Evolutionary conservation across 2,888 invertebrate species (phyloP), one percentile per base, ranked within the genome.

Genomic region (Smittia aterrima): DNA sequence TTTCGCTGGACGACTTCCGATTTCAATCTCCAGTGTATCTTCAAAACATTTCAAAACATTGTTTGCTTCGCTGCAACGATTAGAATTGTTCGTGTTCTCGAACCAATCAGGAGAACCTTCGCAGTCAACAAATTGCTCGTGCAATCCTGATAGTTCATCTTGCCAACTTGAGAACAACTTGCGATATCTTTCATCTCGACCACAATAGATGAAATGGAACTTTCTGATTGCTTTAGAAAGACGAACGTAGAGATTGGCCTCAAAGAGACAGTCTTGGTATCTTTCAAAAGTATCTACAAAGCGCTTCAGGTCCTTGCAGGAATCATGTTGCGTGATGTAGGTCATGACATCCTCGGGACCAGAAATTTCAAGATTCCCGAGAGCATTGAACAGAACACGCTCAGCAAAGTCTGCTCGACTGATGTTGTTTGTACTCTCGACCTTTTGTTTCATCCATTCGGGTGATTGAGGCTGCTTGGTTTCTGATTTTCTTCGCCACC

Each of bases 51-150:
- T 58, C 6, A 58, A 20, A 11, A 58, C 18, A 18, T 11, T 58
- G 16, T 58, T 22, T 2, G 58, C 58, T 4, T 58, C 22, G 16
- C 80, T 80, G 79, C 86, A 87, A 27, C 84, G 80, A 74, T 80
- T 78, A n/a, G 78, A 77, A 41, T 79, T 77, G 74, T 84, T 83
- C 22, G 78, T 77, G 68, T 82, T 81, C 79, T 87, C 86, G 76
- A 82, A 85, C 87, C 87, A 87, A 79, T 86, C 86, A 1, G 85
- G 81, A 2, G 84, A 81, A 0, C 85, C 87, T 76, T 82, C 83
- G 76, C 87, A 87, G 76, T 84, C 83, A 66, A 84, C 82, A 77
- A 84, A 84, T 76, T 86, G 85, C 24, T 83, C 82, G 40, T 82
- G 83, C 32, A 87, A 78, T 74, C 84, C 82, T 24, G 80, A 80